A percentile compares a stretch with the other conserved stretches of the same genome.
Conservation (phyloP, 2,888 invertebrate species). For the Graphium colonna region DNA sequence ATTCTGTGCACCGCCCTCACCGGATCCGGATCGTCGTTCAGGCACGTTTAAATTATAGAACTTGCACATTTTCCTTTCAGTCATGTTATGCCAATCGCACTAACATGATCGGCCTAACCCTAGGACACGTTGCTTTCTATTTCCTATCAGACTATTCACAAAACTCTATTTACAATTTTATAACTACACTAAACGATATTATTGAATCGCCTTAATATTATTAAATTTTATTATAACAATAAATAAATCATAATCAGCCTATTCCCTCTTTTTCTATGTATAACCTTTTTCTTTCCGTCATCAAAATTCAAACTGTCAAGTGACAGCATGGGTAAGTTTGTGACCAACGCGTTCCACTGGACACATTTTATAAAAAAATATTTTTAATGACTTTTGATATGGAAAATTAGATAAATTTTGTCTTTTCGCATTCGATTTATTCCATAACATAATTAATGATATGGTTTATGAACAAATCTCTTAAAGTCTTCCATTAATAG, state of each 20-base stretch:
- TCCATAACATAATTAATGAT: no score
- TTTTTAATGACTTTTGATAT: no score
- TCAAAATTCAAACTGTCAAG: slow-evolving; percentile 77
- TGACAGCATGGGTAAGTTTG: slow-evolving; percentile 57
- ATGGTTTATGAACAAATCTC: no score
- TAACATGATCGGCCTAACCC: slow-evolving; percentile 79
- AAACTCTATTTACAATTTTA: slow-evolving; percentile 45
- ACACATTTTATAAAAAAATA: no score
- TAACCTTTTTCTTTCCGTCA: slow-evolving; percentile 80
- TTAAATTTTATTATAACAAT: slow-evolving; percentile 44
- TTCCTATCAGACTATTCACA: slow-evolving; percentile 47
- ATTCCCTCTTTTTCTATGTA: slow-evolving; percentile 73
- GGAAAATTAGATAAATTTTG: no score
- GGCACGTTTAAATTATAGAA: slow-evolving; percentile 79
- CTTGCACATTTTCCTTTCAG: slow-evolving; percentile 79
- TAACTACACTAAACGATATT: slow-evolving; percentile 43
- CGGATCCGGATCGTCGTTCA: slow-evolving; percentile 70
- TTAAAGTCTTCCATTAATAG: no score
- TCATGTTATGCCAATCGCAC: slow-evolving; percentile 72
- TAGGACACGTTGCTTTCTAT: slow-evolving; percentile 73
- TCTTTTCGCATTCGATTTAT: no score
- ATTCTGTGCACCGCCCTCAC: slow-evolving; percentile 51
- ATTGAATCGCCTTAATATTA: slow-evolving; percentile 41
- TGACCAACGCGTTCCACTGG: slow-evolving; percentile 8
- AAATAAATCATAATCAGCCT: slow-evolving; percentile 59